Evolutionary conservation across 2,888 invertebrate species (phyloP).

Genomic region (Agrochola lychnidis): DNA sequence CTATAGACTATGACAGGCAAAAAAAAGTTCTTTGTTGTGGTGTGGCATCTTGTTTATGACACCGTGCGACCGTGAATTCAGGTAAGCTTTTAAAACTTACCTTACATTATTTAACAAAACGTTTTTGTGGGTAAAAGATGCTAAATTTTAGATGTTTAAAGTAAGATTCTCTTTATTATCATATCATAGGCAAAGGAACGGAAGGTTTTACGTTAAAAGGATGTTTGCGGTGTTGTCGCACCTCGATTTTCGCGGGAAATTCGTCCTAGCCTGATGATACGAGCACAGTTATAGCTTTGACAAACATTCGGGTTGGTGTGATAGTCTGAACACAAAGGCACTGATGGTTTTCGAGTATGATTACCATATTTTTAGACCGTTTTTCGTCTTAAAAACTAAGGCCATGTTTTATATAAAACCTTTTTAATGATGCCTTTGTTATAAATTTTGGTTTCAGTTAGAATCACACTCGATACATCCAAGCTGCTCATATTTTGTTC

Average conservation of each 20-base stretch:
- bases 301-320: neutral
- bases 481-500: conserved; percentile 11
- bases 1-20: neutral
- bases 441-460: neutral
- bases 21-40: neutral
- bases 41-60: neutral
- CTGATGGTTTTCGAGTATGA: neutral
- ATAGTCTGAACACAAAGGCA: conserved; percentile 4
- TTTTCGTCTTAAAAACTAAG: neutral
- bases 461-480: neutral
- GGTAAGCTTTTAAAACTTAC: conserved; percentile 17
- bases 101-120: neutral
- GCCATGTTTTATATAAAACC: no score
- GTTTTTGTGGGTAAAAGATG: neutral
- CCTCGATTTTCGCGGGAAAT: conserved; percentile 8
- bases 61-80: neutral
- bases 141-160: conserved; percentile 7
- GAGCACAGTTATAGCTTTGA: conserved; percentile 5
- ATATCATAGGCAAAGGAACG: conserved; percentile 4
- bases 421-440: neutral
- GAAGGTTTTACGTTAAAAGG: conserved; percentile 29
- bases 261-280: neutral
- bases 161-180: conserved; percentile 16
- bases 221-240: conserved; percentile 28
- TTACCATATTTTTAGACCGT: neutral